These are phyloP conservation scores for Syrrhaptes paradoxus DNA, from an alignment of 2,113 vertebrate genomes.

Conservation along the genomic window DNA sequence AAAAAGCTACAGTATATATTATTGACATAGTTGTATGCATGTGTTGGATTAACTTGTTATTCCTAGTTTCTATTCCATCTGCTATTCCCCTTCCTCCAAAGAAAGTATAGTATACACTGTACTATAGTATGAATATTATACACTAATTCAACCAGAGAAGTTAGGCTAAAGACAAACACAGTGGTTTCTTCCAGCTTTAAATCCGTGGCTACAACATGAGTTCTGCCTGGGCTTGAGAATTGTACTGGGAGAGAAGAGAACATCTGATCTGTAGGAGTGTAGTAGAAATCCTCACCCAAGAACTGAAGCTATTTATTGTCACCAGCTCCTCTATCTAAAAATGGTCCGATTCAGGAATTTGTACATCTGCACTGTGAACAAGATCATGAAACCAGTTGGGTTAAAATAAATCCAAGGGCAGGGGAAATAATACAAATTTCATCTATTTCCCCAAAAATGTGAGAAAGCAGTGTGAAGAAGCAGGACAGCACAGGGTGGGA, in stretches of 20 bases:
- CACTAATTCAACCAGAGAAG: background rate
- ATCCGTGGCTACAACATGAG: background rate
- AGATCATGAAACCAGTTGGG: rapidly evolving
- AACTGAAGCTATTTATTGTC: background rate
- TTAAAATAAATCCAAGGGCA: background rate
- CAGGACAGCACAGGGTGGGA: background rate
- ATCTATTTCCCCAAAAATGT: background rate
- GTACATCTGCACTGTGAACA: background rate
- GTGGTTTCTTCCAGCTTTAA: background rate
- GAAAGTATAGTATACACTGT: background rate
- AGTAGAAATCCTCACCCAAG: background rate
- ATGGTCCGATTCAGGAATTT: background rate
- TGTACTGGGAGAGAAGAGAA: rapidly evolving
- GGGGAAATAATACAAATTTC: background rate
- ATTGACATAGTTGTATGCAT: background rate
- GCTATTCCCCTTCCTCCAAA: background rate
- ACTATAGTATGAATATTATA: background rate
- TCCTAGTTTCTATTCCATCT: background rate
- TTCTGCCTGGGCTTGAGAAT: background rate
- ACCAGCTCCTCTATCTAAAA: background rate
- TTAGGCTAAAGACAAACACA: background rate
- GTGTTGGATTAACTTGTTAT: background rate
- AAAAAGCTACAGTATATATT: background rate
- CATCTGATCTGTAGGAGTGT: background rate
- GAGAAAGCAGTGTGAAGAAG: background rate